Conservation (phyloP, 2,797 vertebrate species). For the Calcarius lapponicus region DNA sequence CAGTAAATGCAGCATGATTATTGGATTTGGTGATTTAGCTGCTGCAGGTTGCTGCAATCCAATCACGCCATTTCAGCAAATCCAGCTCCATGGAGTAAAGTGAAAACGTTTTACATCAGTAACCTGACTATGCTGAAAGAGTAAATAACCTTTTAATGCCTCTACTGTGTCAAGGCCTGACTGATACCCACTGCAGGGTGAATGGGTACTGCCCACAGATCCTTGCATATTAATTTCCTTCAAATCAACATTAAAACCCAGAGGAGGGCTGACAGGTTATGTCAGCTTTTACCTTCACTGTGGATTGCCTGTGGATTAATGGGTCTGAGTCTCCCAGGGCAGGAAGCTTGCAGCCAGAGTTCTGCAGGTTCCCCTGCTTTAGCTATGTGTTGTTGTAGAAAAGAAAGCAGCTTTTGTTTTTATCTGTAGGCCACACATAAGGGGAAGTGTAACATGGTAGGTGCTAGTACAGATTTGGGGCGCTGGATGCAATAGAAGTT, state of each 20-base stretch:
- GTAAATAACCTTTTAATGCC: slow-evolving; percentile 22
- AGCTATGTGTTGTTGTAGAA: neutral
- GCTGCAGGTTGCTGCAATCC: slow-evolving; percentile 80
- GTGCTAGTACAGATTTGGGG: neutral
- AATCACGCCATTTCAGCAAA: slow-evolving; percentile 72
- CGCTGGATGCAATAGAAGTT: neutral
- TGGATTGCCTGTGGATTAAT: neutral
- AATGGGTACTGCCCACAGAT: neutral
- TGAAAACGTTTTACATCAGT: slow-evolving; percentile 4
- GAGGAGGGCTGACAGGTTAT: neutral
- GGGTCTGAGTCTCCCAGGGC: neutral
- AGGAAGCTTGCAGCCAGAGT: neutral
- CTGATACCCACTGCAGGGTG: neutral
- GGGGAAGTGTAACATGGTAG: neutral
- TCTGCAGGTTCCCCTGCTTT: neutral
- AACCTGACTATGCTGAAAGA: neutral
- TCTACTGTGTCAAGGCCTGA: neutral
- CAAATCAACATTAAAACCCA: neutral
- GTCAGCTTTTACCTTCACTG: neutral
- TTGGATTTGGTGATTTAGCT: slow-evolving; percentile 89
- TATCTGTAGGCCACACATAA: neutral
- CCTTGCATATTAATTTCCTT: slow-evolving; percentile 1
- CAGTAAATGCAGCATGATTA: slow-evolving; percentile 85
- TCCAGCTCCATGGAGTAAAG: slow-evolving; percentile 30
- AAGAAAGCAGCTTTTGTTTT: neutral